phyloP scores from a whole-genome alignment of 2,113 vertebrate species.

The Triplophysa rosa region DNA sequence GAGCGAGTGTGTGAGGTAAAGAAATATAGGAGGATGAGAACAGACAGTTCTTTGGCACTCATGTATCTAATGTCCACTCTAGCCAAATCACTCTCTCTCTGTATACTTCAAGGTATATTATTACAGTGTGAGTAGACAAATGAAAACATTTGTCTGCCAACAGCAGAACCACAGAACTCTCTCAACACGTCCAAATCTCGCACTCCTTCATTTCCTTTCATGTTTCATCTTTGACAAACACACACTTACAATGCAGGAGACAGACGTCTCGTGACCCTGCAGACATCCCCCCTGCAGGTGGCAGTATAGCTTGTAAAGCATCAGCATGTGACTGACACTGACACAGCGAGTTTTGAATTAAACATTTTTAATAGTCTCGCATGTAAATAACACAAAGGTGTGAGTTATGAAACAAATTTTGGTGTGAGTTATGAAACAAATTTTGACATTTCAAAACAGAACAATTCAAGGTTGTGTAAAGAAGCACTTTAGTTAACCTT shows the following conservation, averaged over 20 bases:
- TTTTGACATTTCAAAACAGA: background rate
- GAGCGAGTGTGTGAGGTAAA: conserved; percentile 39
- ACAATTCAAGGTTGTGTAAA: too few relatives aligned
- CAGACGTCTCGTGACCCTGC: conserved; percentile 4
- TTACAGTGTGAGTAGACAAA: conserved; percentile 66
- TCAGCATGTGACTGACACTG: too few relatives aligned
- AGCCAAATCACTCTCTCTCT: conserved; percentile 53
- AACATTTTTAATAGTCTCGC: too few relatives aligned
- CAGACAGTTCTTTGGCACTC: conserved; percentile 67
- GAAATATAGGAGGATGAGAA: conserved; percentile 60
- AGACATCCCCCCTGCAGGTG: conserved; percentile 1
- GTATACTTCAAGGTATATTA: conserved; percentile 42
- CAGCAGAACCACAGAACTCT: conserved; percentile 67
- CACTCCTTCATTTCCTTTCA: conserved; percentile 65
- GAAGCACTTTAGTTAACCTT: too few relatives aligned
- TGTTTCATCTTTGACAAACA: conserved; percentile 46
- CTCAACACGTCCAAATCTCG: conserved; percentile 62
- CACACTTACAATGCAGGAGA: conserved; percentile 14
- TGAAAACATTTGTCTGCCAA: conserved; percentile 68
- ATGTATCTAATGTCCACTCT: conserved; percentile 67
- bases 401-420: too few relatives aligned
- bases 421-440: too few relatives aligned
- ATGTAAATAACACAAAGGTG: too few relatives aligned
- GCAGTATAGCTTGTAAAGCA: background rate
- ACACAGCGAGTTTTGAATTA: too few relatives aligned